Percentiles rank a stretch among this genome's conserved stretches.
Evolutionary conservation across 1,140 invertebrate species (phyloP).

Genomic region (Asobara japonica): DNA sequence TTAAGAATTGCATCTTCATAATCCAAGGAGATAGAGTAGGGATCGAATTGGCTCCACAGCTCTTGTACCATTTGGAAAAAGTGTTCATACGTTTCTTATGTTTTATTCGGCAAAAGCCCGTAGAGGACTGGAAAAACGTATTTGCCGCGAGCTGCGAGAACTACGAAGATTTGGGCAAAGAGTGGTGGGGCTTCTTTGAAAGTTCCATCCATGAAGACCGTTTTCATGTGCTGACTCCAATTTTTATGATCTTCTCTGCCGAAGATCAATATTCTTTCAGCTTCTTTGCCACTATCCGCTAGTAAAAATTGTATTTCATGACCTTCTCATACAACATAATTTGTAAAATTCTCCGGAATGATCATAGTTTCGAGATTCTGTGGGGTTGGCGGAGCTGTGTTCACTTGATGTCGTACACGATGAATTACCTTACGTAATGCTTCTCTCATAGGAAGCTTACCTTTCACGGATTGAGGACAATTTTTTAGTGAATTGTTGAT

Average conservation of each 20-base stretch:
- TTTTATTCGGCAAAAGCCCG: slow-evolving; percentile 21
- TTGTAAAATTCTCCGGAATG: slow-evolving; percentile 2
- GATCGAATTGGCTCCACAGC: slow-evolving; percentile 18
- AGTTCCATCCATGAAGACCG: neutral
- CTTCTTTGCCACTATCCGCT: slow-evolving; percentile 17
- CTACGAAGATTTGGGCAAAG: neutral
- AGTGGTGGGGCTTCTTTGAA: neutral
- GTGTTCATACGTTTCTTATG: neutral
- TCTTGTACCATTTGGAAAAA: slow-evolving; percentile 11
- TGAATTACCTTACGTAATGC: no score
- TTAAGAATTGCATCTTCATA: slow-evolving; percentile 14
- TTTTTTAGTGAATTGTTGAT: no score
- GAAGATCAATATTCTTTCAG: slow-evolving; percentile 14
- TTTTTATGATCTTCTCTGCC: slow-evolving; percentile 26
- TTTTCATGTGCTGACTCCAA: slow-evolving; percentile 21
- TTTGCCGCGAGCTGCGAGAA: neutral
- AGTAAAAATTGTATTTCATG: slow-evolving; percentile 20
- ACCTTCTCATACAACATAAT: neutral
- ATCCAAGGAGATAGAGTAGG: neutral
- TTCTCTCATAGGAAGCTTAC: no score
- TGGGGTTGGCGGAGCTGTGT: no score
- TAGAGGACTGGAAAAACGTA: slow-evolving; percentile 9
- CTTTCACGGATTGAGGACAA: no score
- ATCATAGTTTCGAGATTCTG: neutral
- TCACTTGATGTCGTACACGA: no score